A percentile compares a stretch with the other conserved stretches of the same genome.
Conservation (phyloP, 92 coral and sea anemone genomes). For the Micromussa lordhowensis region DNA sequence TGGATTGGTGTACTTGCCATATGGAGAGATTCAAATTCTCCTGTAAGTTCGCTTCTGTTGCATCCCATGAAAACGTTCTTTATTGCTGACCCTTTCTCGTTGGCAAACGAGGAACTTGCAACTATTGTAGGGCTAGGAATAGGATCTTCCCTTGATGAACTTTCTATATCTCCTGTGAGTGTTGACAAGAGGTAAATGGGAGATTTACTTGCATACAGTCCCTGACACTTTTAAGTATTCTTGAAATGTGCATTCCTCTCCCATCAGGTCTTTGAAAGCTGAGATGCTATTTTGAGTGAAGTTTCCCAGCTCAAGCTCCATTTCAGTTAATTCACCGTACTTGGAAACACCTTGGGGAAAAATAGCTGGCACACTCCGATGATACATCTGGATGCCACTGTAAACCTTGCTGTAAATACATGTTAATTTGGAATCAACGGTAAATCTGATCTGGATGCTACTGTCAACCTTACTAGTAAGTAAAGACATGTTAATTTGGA, state of each 20-base stretch:
- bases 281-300: background rate
- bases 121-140: background rate
- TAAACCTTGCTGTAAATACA: no score
- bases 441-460: no score
- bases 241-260: constrained; percentile 38
- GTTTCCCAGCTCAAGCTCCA: background rate
- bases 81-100: background rate
- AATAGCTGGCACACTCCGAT: no score
- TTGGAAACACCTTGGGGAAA: no score
- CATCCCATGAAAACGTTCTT: background rate
- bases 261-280: constrained; percentile 41
- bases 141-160: background rate
- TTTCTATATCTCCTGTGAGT: background rate
- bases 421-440: no score
- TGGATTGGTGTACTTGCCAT: constrained; percentile 13
- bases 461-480: no score
- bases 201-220: constrained; percentile 40
- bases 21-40: constrained; percentile 9
- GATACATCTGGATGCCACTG: no score
- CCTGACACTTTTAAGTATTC: constrained; percentile 39
- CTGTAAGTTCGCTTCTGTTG: background rate
- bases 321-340: background rate
- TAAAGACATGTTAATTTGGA: no score
- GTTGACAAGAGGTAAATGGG: constrained; percentile 37
- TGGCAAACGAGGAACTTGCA: background rate